Evolutionary conservation across 2,113 vertebrate genomes (phyloP).

Genomic region (Ciconia maguari): DNA sequence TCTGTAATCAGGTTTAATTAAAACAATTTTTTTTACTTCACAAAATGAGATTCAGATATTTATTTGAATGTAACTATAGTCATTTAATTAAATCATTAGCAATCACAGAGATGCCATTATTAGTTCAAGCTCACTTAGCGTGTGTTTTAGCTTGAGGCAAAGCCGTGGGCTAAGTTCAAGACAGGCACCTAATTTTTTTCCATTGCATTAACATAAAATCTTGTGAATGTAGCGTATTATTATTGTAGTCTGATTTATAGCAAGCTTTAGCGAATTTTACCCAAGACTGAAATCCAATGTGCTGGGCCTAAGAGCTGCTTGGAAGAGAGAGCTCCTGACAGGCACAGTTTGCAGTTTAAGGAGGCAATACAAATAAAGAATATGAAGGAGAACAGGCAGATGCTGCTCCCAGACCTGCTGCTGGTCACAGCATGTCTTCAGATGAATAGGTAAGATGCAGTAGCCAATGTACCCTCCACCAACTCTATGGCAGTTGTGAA

Average conservation of each 20-base stretch:
- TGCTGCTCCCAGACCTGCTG: not conserved
- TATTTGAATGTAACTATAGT: constrained; percentile 54
- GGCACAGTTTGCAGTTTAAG: not conserved
- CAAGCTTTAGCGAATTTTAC: not conserved
- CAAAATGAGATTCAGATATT: constrained; percentile 60
- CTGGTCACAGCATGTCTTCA: not conserved
- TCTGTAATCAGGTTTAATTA: constrained; percentile 66
- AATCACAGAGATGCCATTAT: constrained; percentile 50
- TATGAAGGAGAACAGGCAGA: not conserved
- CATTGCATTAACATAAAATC: constrained; percentile 7
- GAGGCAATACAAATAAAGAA: not conserved
- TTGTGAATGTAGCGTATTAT: not conserved
- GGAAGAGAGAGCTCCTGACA: not conserved
- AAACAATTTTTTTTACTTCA: constrained; percentile 47
- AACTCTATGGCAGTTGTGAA: not conserved
- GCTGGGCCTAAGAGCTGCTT: not conserved
- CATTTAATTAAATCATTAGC: constrained; percentile 65
- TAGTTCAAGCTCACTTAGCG: constrained; percentile 18
- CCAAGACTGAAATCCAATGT: not conserved
- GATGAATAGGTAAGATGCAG: not conserved
- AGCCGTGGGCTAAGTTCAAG: constrained; percentile 34
- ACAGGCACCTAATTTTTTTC: not conserved
- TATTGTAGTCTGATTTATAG: not conserved
- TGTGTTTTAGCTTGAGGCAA: constrained; percentile 42
- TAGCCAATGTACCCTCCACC: not conserved